Conservation (phyloP, 2,888 invertebrate species). For the Epicampocera succincta region DNA sequence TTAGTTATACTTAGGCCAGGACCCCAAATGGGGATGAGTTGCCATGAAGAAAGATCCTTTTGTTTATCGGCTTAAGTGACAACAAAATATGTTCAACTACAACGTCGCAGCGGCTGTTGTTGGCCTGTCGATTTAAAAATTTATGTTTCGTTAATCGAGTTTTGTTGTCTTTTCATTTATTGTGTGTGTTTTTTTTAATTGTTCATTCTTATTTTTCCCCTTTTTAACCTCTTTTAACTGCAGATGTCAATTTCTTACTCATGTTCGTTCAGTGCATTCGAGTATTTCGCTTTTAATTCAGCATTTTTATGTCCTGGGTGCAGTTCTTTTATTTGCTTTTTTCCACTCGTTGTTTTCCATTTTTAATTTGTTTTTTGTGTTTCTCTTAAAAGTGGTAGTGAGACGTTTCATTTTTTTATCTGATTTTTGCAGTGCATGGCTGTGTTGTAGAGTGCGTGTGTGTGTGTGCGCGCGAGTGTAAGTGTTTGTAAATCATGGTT, state of each 20-base stretch:
- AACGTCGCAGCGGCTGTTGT: constrained; percentile 20
- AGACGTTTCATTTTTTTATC: constrained; percentile 43
- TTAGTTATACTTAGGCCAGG: too few species aligned
- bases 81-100: constrained; percentile 20
- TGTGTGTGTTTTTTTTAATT: constrained; percentile 19
- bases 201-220: constrained; percentile 5
- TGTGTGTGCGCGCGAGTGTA: not conserved
- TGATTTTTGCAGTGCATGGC: constrained; percentile 44
- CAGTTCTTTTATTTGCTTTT: constrained; percentile 64
- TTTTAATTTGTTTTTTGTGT: constrained; percentile 66
- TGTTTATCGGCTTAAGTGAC: not conserved
- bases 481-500: constrained; percentile 51
- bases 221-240: constrained; percentile 58
- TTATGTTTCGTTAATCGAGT: constrained; percentile 80
- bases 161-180: constrained; percentile 76
- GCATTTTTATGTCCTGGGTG: constrained; percentile 62
- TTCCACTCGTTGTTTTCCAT: constrained; percentile 36
- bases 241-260: constrained; percentile 62
- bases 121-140: constrained; percentile 78
- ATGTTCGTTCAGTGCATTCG: constrained; percentile 12
- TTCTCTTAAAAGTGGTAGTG: constrained; percentile 29
- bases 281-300: constrained; percentile 32
- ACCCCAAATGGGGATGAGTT: too few species aligned
- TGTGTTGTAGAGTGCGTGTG: constrained; percentile 15
- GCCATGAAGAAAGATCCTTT: not conserved